Base-by-base conservation (phyloP, 2,888 invertebrate species). In the Oscheius sp. region DNA sequence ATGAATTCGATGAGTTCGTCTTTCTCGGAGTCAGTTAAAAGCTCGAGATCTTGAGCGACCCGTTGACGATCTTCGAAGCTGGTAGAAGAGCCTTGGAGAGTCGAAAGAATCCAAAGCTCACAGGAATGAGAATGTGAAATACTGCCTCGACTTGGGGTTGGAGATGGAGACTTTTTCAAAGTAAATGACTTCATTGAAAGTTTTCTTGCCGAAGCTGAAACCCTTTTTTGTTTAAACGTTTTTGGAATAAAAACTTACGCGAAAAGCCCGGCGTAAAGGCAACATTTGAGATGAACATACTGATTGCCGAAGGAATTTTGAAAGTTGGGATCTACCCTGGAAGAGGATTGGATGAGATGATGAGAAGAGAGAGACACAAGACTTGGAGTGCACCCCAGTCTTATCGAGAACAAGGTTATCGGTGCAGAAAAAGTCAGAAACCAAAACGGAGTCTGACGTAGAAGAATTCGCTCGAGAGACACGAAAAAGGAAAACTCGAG, bases 1-100 rank as follows among this genome's bases (percentile, higher is more conserved):
- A 68, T 46, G 42, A 68, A 61, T 12, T 68, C 68, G 31, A 68
- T 68, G n/a, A 68, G 37, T 61, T 68, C 31, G 29, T 61, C 68
- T 33, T 68, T 68, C 20, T 61, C 61, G 10, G 17, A 34, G 25
- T 68, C 61, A 2, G 58, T 34, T 20, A 61, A n/a, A 20, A 31
- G 25, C 15, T 61, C 61, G 1, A 68, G 37, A 27, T 68, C 58
- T 25, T 53, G 34, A 17, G 61, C 29, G n/a, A 68, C 50, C 3
- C 50, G 46, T 23, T 61, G 61, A 2, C 68, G 31, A 25, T 68
- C 68, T 17, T 68, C 61, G 17, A 37, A 48, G 23, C 33, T 34
- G 27, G 37, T 27, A 4, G 68, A 48, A 15, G 37, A 34, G 17
- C 68, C 68, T 46, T 68, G 68, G 3, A 68, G 50, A 33, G 61